Conservation (phyloP, 2,113 vertebrate genomes). For the Vulpes lagopus region DNA sequence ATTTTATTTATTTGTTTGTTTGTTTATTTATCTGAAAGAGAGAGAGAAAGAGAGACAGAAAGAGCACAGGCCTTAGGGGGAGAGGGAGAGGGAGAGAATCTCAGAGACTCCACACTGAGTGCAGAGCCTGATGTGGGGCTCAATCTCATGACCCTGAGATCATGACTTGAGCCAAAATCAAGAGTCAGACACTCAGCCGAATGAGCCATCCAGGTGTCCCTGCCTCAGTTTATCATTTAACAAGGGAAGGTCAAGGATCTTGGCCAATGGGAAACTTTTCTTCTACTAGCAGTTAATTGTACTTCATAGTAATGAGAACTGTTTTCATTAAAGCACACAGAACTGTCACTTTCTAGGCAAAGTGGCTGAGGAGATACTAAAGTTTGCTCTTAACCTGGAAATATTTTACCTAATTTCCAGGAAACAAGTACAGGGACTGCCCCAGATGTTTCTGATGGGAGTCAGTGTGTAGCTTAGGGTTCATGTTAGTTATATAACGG, state of each 20-base stretch:
- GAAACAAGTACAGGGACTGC: not conserved
- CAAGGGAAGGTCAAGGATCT: not conserved
- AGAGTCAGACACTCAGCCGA: not conserved
- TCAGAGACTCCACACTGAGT: not conserved
- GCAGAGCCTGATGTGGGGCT: not conserved
- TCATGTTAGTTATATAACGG: not conserved
- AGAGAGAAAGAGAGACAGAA: not conserved
- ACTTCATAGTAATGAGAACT: not conserved
- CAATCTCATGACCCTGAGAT: not conserved
- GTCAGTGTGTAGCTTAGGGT: not conserved
- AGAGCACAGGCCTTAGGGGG: too few species aligned
- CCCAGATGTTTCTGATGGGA: not conserved
- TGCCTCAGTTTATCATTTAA: not conserved
- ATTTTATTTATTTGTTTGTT: not conserved
- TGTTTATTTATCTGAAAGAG: not conserved
- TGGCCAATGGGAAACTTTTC: not conserved
- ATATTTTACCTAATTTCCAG: constrained; percentile 38
- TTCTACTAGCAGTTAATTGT: not conserved
- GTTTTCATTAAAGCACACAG: not conserved
- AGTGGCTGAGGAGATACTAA: constrained; percentile 2
- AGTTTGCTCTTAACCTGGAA: not conserved
- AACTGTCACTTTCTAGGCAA: not conserved
- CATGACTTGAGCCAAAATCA: not conserved
- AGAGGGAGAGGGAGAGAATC: not conserved
- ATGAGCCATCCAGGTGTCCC: not conserved